Evolutionary conservation across 2,797 vertebrate genomes (phyloP), one percentile per base, ranked within the genome.

Genomic region (Syngnathus acus): DNA sequence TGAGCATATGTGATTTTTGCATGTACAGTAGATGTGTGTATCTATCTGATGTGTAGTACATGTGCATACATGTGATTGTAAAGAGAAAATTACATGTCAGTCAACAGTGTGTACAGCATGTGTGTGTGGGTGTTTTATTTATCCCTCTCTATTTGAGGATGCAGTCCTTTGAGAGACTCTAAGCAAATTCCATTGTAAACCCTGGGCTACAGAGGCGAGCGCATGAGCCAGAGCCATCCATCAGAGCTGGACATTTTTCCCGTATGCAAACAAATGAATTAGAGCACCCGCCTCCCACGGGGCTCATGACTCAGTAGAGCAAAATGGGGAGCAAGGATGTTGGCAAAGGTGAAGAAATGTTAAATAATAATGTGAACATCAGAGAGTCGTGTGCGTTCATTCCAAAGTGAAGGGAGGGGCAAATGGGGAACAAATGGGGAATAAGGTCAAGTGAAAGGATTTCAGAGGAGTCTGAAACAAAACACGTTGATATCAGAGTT

Each of bases 211-310:
- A 69, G 72, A 77, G 83, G 72, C 32, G 69, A 79, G 72, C 67
- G 73, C 40, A 9, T 68, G 72, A 77, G 74, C 81, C 77, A 67
- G 74, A 83, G 76, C 76, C 87, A 91, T 91, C 84, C 81, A 88
- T 92, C 90, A 91, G 76, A 61, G 74, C 65, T 70, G 81, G 80
- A 86, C 80, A 77, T 70, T 79, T 87, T 74, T 68, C 77, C 85
- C 73, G 77, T 85, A 87, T 86, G 84, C 83, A 89, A 84, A 87
- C 78, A 86, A 85, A 89, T 87, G 75, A 88, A 89, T 89, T 87
- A 87, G 78, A 83, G 75, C 77, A 78, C 68, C 77, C 4, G 51
- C 71, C 74, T 76, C 82, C 80, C 73, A 72, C 73, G 1, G 17
- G 81, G 73, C 72, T 45, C 55, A 19, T 60, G 1, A 62, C 67